Evolutionary conservation across 2,888 invertebrate genomes (phyloP).

Genomic region (Acleris sparsana): DNA sequence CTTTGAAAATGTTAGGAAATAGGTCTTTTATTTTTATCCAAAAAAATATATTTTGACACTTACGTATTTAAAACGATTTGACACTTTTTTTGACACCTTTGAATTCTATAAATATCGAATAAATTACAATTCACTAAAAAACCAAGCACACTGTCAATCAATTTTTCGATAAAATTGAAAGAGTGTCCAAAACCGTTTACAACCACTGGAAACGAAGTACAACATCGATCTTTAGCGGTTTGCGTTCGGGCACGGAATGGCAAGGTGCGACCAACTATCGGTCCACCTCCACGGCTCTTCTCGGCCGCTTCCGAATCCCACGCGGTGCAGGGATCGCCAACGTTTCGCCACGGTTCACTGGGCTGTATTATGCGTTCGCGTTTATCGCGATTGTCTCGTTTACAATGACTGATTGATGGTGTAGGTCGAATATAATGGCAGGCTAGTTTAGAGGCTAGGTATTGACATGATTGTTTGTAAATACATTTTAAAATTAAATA

Average conservation of each 20-base stretch:
- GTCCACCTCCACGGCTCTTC: constrained; percentile 39
- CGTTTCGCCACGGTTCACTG: constrained; percentile 40
- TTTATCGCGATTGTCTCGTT: constrained; percentile 20
- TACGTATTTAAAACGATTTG: no score
- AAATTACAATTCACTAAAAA: no score
- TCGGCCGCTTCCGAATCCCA: constrained; percentile 42
- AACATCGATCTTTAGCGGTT: constrained; percentile 46
- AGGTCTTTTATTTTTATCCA: no score
- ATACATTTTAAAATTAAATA: neutral
- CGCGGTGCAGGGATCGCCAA: constrained; percentile 44
- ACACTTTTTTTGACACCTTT: no score
- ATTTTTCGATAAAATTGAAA: constrained; percentile 10
- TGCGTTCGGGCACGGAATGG: constrained; percentile 60
- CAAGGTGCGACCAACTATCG: constrained; percentile 53
- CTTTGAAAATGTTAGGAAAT: constrained; percentile 22
- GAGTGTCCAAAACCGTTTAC: constrained; percentile 38
- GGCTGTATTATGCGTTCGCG: constrained; percentile 18
- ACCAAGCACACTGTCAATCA: constrained; percentile 5
- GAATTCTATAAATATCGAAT: neutral
- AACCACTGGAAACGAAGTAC: constrained; percentile 45
- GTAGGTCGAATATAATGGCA: constrained; percentile 29
- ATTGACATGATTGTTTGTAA: neutral
- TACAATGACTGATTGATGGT: constrained; percentile 28
- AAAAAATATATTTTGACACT: no score
- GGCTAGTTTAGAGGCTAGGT: constrained; percentile 9